Conservation (phyloP, 2,888 invertebrate species). For the Philaethria dido region DNA sequence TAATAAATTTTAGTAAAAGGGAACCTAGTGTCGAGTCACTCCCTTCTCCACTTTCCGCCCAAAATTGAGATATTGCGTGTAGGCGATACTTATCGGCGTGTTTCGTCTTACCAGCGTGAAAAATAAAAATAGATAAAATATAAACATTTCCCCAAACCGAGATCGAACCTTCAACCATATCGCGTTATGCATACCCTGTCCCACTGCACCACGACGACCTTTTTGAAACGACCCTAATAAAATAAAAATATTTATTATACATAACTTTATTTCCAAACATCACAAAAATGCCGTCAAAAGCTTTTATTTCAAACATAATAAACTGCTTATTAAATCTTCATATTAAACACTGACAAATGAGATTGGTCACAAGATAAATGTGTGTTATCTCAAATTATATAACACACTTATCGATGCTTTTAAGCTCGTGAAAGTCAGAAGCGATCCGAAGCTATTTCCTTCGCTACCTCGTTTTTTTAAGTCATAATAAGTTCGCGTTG, state of each 20-base stretch:
- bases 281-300: not conserved
- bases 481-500: conserved; percentile 2
- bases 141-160: too few species aligned
- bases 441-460: conserved; percentile 36
- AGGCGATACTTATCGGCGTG: too few species aligned
- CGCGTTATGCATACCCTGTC: too few species aligned
- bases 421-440: conserved; percentile 35
- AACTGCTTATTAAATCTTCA: conserved; percentile 18
- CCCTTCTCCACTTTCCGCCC: too few species aligned
- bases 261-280: not conserved
- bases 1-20: too few species aligned
- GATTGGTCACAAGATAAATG: not conserved
- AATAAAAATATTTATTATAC: not conserved
- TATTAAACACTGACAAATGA: conserved; percentile 4
- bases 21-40: too few species aligned
- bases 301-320: conserved; percentile 1
- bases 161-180: too few species aligned
- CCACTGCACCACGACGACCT: too few species aligned
- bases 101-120: too few species aligned
- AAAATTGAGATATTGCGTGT: too few species aligned
- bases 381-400: not conserved
- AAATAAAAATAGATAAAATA: too few species aligned
- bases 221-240: not conserved
- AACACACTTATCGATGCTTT: conserved; percentile 12
- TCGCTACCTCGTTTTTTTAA: conserved; percentile 26